Evolutionary conservation across 2,113 vertebrate genomes (phyloP).

Genomic region (Scortum barcoo): DNA sequence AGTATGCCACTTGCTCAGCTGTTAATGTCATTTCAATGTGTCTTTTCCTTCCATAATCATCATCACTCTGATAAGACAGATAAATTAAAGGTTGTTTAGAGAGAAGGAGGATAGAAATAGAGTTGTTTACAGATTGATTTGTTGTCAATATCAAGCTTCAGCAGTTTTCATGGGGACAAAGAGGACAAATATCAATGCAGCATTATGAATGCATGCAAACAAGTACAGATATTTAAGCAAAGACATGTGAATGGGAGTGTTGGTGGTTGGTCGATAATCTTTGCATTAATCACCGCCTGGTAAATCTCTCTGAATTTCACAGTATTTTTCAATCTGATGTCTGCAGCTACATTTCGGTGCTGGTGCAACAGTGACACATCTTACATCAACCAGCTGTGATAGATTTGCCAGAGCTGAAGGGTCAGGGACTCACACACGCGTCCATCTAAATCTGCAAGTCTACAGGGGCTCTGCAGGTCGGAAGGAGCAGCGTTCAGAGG

Average conservation of each 20-base stretch:
- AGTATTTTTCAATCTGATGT: too few relatives aligned
- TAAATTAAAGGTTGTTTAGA: slow-evolving; percentile 56
- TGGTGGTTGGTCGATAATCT: background rate
- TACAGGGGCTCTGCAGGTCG: too few relatives aligned
- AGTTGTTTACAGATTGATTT: slow-evolving; percentile 47
- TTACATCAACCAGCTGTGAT: too few relatives aligned
- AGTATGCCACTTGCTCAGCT: slow-evolving; percentile 1
- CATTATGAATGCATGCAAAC: slow-evolving; percentile 5
- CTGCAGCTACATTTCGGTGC: too few relatives aligned
- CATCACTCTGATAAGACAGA: slow-evolving; percentile 48
- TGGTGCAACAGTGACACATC: too few relatives aligned
- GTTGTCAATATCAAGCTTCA: slow-evolving; percentile 48
- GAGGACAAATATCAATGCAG: slow-evolving; percentile 35
- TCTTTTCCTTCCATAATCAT: slow-evolving; percentile 34
- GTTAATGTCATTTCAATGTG: slow-evolving; percentile 55
- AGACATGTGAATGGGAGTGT: background rate
- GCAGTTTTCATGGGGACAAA: slow-evolving; percentile 25
- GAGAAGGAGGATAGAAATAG: slow-evolving; percentile 1
- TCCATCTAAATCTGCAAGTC: too few relatives aligned
- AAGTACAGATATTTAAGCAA: background rate
- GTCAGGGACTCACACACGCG: too few relatives aligned
- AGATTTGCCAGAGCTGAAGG: too few relatives aligned
- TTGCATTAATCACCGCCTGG: too few relatives aligned
- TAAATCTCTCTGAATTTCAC: too few relatives aligned
- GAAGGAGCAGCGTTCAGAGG: too few relatives aligned